Base-by-base conservation (phyloP, 1,140 invertebrate genomes). In the Pogonognathellus flavescens region DNA sequence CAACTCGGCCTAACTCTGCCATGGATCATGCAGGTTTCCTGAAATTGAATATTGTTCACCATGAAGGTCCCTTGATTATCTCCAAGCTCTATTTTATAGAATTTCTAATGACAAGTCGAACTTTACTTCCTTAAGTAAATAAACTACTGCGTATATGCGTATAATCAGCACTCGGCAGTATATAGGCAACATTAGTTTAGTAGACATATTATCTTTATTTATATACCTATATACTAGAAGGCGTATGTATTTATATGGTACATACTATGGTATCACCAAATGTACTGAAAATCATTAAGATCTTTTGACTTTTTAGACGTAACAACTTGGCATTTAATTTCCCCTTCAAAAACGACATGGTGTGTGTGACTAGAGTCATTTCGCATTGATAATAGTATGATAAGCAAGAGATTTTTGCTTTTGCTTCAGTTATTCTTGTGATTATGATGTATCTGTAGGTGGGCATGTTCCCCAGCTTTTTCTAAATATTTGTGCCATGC, bases 81-180 rank as follows among this genome's bases (percentile, higher is more conserved):
- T 76, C 70, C 70, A 18, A 25, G 70, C 70, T 76, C 70, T 31
- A 76, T 76, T 76, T 76, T 76, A 76, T 76, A 50, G 70, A 76
- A 76, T 76, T 76, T 49, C 70, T 76, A 76, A 76, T 76, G 70
- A 76, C 70, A 76, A 76, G 70, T 76, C 70, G 70, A 76, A 76
- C 70, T 76, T 76, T 76, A 76, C 13, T 41, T 41, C 31, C 31
- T 41, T n/a, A 76, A 50, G 10, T 66, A 66, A 66, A 76, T 76
- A 31, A 76, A 76, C 70, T 76, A 49, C 31, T n/a, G 16, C n/a
- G n/a, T n/a, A 57, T 57, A 70, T 41, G 11, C 62, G 5, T 70
- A 11, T 70, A 20, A 20, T 18, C 18, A 22, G 11, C 11, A 16
- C 62, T 16, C 25, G n/a, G n/a, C n/a, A n/a, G n/a, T n/a, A n/a